Evolutionary conservation across 2,888 invertebrate genomes (phyloP), one percentile per base, ranked within the genome.

Genomic region (Laspeyria flexula): DNA sequence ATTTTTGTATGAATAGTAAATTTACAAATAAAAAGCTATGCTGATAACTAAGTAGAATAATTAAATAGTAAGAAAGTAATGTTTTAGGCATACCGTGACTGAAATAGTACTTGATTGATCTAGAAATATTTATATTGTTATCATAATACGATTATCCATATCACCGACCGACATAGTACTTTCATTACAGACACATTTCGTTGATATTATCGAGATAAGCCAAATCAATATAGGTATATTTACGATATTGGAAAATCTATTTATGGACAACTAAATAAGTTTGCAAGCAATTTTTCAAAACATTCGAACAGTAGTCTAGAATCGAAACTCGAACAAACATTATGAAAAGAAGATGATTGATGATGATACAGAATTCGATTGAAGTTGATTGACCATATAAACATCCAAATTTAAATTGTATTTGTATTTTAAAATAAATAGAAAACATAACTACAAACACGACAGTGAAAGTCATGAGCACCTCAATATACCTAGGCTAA

Each of bases 131-230:
- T 57, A 45, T 51, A 50, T 43, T 53, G 52, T 55, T 59, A 62
- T 49, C 48, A 34, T 35, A 39, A 45, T 37, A 52, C n/a, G 48
- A 42, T 52, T 52, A 54, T 18, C 41, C 35, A 45, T 59, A 67
- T 55, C 43, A 50, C 47, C 40, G 43, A 33, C 33, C 12, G 12
- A 37, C 41, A 49, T 44, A 33, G 34, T 43, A 18, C 51, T 56
- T 57, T 57, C 50, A 51, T 61, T 57, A 39, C 38, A 33, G 34
- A 47, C 21, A 30, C 29, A 40, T 42, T 31, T 23, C 15, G 51
- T 48, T 4, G 33, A 54, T 25, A 48, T 48, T 68, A 60, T 60
- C 60, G 45, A 53, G 2, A n/a, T 56, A 52, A 50, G 59, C 66
- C 66, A 66, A 52, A 65, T 40, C 11, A 16, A 40, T 16, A 45